Base-by-base conservation (phyloP, 2,888 invertebrate species). In the Drepanosiphum platanoidis region DNA sequence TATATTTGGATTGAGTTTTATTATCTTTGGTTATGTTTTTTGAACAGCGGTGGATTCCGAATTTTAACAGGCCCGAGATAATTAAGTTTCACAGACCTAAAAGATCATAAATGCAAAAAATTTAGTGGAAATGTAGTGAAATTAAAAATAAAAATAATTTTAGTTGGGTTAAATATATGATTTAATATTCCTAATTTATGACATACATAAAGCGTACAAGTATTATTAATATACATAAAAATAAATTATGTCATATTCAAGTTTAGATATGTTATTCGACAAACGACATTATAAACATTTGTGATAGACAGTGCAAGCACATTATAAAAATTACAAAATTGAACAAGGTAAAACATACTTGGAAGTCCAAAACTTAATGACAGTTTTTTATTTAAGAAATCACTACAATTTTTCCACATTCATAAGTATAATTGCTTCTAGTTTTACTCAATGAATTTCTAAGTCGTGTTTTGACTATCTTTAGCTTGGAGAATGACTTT, bases 301-400 rank as follows among this genome's bases (percentile, higher is more conserved):
- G 22, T 70, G n/a, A 36, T n/a, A 70, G 3, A 70, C 36, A 36
- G 70, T 70, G 34, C 3, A 22, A 36, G n/a, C 36, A 36, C 9
- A 36, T 36, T 8, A 68, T n/a, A 68, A 22, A 70, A 70, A 70
- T 70, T 70, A n/a, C 70, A 36, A 36, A 36, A 68, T 36, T 68
- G 18, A 70, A 70, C 11, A 36, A 36, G 36, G 11, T n/a, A 70
- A n/a, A 70, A 70, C 36, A 36, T 36, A 11, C 70, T 70, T 70
- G n/a, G n/a, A 36, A n/a, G 36, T 36, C n/a, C 36, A 39, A 70
- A 70, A 70, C 70, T 11, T 70, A 39, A 70, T 39, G 70, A 70
- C 36, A n/a, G 36, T 70, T 70, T 27, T 39, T 70, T 70, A 36
- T 70, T 70, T 70, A n/a, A 70, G 36, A 36, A 36, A 70, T 70